Conservation (phyloP, 2,888 invertebrate species). For the Leptopilina syphax region DNA sequence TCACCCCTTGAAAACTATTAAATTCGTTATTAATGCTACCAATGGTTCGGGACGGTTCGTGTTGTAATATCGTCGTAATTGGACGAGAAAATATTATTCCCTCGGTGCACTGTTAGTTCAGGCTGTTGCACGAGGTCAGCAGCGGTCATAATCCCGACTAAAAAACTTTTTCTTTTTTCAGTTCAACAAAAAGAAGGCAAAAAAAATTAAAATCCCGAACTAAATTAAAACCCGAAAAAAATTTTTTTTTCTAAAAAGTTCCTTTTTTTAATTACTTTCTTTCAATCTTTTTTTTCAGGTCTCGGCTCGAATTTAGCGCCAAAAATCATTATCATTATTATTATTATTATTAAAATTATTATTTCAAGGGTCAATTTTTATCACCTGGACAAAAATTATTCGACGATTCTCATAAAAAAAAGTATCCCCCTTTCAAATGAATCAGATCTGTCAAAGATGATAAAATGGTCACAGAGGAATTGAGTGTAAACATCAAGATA, state of each 20-base stretch:
- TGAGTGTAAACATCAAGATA: not conserved
- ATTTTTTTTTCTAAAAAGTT: not conserved
- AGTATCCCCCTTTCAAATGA: too few relatives aligned
- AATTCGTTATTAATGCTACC: constrained; percentile 69
- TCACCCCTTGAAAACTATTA: constrained; percentile 65
- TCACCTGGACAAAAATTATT: too few relatives aligned
- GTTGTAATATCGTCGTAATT: constrained; percentile 64
- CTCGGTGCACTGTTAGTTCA: constrained; percentile 50
- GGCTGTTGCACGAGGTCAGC: constrained; percentile 39
- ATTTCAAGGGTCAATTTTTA: too few relatives aligned
- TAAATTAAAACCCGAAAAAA: constrained; percentile 1
- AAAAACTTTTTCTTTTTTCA: constrained; percentile 22
- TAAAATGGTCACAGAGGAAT: not conserved
- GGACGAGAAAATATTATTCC: constrained; percentile 63
- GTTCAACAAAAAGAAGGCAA: too few relatives aligned
- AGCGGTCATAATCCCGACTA: not conserved
- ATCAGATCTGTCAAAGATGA: not conserved
- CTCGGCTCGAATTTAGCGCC: too few relatives aligned
- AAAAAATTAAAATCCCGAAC: not conserved
- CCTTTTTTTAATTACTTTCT: not conserved
- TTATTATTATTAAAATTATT: too few relatives aligned
- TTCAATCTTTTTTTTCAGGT: too few relatives aligned
- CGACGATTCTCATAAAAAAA: too few relatives aligned
- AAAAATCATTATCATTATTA: too few relatives aligned
- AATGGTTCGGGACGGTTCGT: constrained; percentile 50